Percentiles rank a stretch among this genome's conserved stretches.
These are phyloP conservation scores for Acanthopleura granulata DNA, from an alignment of 2,888 invertebrate genomes.

Conservation along the genomic window DNA sequence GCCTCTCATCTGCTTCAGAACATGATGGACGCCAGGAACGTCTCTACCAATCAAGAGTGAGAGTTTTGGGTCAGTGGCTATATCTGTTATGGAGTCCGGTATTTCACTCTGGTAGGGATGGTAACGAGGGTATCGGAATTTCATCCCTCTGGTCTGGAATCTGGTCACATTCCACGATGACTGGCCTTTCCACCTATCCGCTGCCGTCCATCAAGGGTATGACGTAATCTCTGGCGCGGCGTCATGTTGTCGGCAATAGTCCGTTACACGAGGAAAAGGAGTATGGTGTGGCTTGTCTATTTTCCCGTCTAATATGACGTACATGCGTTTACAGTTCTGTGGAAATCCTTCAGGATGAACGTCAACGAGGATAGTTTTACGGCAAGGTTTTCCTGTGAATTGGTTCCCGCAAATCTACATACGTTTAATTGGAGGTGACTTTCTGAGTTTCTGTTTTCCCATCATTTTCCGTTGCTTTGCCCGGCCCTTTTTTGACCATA, in stretches of 20 bases:
- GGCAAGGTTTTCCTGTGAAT: slow-evolving; percentile 21
- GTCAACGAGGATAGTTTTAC: slow-evolving; percentile 21
- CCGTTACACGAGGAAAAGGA: slow-evolving; percentile 3
- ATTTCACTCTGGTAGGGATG: slow-evolving; percentile 17
- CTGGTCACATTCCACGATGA: slow-evolving; percentile 32
- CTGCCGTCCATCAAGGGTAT: slow-evolving; percentile 26
- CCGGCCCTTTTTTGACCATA: slow-evolving; percentile 14
- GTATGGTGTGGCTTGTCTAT: not conserved
- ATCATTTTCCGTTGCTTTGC: not conserved
- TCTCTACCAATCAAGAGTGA: slow-evolving; percentile 23
- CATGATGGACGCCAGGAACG: slow-evolving; percentile 19
- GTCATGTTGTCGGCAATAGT: slow-evolving; percentile 19
- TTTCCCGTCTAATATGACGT: slow-evolving; percentile 18
- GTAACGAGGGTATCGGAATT: slow-evolving; percentile 30
- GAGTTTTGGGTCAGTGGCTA: too few relatives aligned
- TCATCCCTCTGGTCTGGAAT: slow-evolving; percentile 31
- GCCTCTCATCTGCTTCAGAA: slow-evolving; percentile 16
- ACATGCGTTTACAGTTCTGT: slow-evolving; percentile 15
- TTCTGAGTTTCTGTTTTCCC: not conserved
- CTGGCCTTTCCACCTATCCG: slow-evolving; percentile 25
- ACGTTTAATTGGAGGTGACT: slow-evolving; percentile 9
- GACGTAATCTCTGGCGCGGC: slow-evolving; percentile 24
- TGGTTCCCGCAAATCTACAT: not conserved
- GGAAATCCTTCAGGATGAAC: too few relatives aligned
- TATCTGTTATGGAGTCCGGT: not conserved